Evolutionary conservation across 2,888 invertebrate genomes (phyloP), one percentile per base, ranked within the genome.

Genomic region (Stenchaetothrips biformis): DNA sequence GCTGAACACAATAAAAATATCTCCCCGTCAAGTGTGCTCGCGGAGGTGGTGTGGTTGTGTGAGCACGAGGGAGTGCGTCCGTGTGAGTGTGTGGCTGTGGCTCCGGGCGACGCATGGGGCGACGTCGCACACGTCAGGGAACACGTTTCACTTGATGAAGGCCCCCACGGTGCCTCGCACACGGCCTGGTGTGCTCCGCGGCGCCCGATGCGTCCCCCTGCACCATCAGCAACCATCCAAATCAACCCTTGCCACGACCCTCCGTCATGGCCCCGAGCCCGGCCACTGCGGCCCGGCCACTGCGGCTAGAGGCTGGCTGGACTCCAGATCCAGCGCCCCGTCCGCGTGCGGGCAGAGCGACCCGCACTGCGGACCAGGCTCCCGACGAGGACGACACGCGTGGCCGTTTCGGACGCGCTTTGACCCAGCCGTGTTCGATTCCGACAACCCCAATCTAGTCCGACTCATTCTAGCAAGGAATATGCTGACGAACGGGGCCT

Each of bases 221-320:
- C 67, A 74, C 21, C 67, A 74, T 74, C 67, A 74, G 67, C 67
- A 74, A 7, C 67, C 67, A 74, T 74, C 67, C 67, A 74, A 74
- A 74, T 74, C 67, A 74, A 74, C 21, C 25, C 9, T 67, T 37
- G 53, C 13, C 53, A 13, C 13, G 13, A 18, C 53, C 53, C 53
- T 53, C 18, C 53, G 53, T 53, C 53, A 53, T 53, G 18, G 53
- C 53, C 0, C 13, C 16, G 53, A 53, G 9, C 37, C 53, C 53
- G 53, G 53, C 21, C 67, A 4, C 67, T 74, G 18, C 21, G 16
- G 53, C 53, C 13, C 18, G 18, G 18, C 53, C 53, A 18, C 53
- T 53, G 53, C 53, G 16, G 53, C 53, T 18, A 13, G 53, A 37
- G 37, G 37, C 37, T 53, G 53, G 4, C 53, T 53, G 53, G 53